A percentile compares a stretch with the other conserved stretches of the same genome.
Conservation (phyloP, 2,888 invertebrate genomes). For the Euproctis similis region DNA sequence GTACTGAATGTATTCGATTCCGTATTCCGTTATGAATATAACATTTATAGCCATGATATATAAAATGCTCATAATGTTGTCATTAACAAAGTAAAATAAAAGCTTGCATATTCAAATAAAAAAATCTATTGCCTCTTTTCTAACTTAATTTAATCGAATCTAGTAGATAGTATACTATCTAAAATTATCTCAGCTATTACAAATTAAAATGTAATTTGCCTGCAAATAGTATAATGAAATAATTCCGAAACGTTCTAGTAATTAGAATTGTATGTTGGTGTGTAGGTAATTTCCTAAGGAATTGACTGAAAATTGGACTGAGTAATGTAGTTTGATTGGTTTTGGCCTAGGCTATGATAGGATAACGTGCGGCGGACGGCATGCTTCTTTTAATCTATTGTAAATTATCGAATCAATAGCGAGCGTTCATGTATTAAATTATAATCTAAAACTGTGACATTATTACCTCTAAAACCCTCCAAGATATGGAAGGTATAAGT, state of each 20-base stretch:
- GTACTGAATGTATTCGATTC: constrained; percentile 27
- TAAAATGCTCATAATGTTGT: constrained; percentile 38
- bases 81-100: constrained; percentile 34
- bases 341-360: constrained; percentile 69
- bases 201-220: constrained; percentile 18
- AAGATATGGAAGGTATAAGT: constrained; percentile 24
- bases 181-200: constrained; percentile 18
- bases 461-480: too few species aligned
- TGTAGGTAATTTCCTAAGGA: constrained; percentile 71
- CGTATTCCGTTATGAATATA: constrained; percentile 33
- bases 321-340: constrained; percentile 69
- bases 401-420: constrained; percentile 39
- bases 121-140: constrained; percentile 31
- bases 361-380: constrained; percentile 67
- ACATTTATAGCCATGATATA: constrained; percentile 34
- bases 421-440: constrained; percentile 33
- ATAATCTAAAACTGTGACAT: too few species aligned
- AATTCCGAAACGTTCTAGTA: constrained; percentile 54
- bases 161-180: constrained; percentile 15
- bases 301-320: constrained; percentile 75
- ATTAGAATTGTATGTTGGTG: constrained; percentile 58
- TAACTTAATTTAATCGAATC: constrained; percentile 11
- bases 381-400: constrained; percentile 51
- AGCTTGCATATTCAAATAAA: constrained; percentile 37
- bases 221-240: constrained; percentile 27